Evolutionary conservation across 2,888 invertebrate genomes (phyloP).

Genomic region (Lissonota sp.): DNA sequence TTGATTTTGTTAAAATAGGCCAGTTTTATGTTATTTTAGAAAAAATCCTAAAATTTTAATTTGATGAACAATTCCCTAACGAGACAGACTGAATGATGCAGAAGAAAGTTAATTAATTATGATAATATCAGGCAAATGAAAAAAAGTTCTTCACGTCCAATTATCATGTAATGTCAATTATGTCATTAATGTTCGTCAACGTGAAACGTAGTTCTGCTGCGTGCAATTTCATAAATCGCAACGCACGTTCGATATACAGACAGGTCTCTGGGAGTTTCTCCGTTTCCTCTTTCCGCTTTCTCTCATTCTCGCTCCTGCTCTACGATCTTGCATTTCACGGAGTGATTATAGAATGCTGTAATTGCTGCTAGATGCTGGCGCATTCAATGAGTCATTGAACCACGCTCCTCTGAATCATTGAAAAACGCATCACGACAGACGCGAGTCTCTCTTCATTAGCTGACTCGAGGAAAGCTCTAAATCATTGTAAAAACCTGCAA

Average conservation of each 20-base stretch:
- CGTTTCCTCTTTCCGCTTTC: conserved; percentile 1
- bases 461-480: too few species aligned
- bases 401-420: conserved; percentile 41
- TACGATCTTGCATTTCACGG: conserved; percentile 9
- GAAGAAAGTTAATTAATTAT: neutral
- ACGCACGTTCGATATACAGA: conserved; percentile 1
- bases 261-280: conserved; percentile 15
- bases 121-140: neutral
- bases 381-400: conserved; percentile 50
- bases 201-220: neutral
- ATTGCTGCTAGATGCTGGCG: conserved; percentile 39
- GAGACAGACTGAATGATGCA: neutral
- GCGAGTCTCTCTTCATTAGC: neutral
- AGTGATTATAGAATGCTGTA: conserved; percentile 45
- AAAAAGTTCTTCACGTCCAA: neutral
- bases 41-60: too few species aligned
- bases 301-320: conserved; percentile 11
- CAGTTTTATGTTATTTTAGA: too few species aligned
- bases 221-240: conserved; percentile 3
- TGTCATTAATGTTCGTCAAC: neutral
- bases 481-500: too few species aligned
- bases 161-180: conserved; percentile 8
- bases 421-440: conserved; percentile 10
- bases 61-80: too few species aligned
- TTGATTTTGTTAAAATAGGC: too few species aligned